A percentile compares a stretch with the other conserved stretches of the same genome.
Conservation (phyloP, 64 coral and sea anemone genomes). For the Catalaphyllia jardinei region DNA sequence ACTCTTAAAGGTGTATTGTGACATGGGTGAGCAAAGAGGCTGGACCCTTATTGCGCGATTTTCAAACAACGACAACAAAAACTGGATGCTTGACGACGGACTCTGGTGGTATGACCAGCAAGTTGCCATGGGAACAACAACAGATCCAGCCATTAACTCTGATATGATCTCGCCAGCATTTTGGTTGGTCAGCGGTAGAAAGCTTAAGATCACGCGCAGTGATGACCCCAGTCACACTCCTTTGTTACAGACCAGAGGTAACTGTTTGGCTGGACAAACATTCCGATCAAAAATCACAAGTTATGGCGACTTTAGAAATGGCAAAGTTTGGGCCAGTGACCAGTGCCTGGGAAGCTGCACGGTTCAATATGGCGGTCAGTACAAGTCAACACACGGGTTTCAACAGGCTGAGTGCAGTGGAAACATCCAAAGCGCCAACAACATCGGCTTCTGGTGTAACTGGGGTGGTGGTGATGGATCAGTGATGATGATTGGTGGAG, state of each 20-base stretch:
- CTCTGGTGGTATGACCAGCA: no score
- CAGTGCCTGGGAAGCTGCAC: background rate
- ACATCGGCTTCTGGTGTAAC: background rate
- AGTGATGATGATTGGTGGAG: no score
- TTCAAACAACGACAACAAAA: no score
- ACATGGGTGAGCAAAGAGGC: no score
- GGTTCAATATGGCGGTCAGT: conserved; percentile 6
- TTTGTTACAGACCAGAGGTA: background rate
- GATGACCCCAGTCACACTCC: conserved; percentile 34
- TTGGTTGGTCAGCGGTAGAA: conserved; percentile 42
- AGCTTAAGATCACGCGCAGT: conserved; percentile 58
- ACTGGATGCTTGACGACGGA: no score
- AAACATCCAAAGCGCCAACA: background rate
- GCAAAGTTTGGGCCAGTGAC: background rate
- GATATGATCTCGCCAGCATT: background rate
- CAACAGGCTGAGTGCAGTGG: background rate
- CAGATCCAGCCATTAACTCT: background rate
- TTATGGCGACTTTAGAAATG: conserved; percentile 1
- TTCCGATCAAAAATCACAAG: conserved; percentile 4
- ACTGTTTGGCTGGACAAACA: conserved; percentile 7
- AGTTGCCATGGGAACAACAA: background rate
- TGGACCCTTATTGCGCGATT: no score
- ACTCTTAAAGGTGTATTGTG: no score
- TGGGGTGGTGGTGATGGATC: no score
- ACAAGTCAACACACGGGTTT: conserved; percentile 1